Evolutionary conservation across 2,113 vertebrate species (phyloP).

Genomic region (Tamias sibiricus): DNA sequence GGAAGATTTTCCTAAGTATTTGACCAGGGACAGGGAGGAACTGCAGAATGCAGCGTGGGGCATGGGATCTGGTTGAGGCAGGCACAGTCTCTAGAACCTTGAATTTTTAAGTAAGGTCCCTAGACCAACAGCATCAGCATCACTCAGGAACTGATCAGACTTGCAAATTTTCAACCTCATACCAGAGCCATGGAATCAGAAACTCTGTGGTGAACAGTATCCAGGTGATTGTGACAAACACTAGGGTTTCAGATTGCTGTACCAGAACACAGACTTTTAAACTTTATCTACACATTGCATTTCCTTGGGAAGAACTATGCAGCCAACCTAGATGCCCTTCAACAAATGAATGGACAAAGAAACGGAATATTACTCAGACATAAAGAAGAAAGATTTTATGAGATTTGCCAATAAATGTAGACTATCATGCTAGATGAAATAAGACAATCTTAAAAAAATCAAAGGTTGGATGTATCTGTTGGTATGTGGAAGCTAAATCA

Average conservation of each 20-base stretch:
- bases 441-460: too few relatives aligned
- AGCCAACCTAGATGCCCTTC: too few relatives aligned
- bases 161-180: neutral
- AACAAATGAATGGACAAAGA: too few relatives aligned
- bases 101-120: neutral
- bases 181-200: neutral
- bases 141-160: neutral
- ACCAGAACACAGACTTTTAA: neutral
- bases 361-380: too few relatives aligned
- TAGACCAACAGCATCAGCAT: too few relatives aligned
- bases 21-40: neutral
- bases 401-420: too few relatives aligned
- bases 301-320: neutral
- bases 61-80: neutral
- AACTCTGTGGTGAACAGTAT: neutral
- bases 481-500: too few relatives aligned
- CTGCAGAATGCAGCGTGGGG: neutral
- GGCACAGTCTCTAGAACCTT: neutral
- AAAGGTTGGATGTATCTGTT: too few relatives aligned
- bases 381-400: too few relatives aligned
- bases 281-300: neutral
- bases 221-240: neutral
- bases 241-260: neutral
- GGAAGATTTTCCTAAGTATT: neutral
- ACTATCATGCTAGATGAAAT: too few relatives aligned